Evolutionary conservation across 1,140 invertebrate genomes (phyloP).

Genomic region (Dermatophagoides farinae): DNA sequence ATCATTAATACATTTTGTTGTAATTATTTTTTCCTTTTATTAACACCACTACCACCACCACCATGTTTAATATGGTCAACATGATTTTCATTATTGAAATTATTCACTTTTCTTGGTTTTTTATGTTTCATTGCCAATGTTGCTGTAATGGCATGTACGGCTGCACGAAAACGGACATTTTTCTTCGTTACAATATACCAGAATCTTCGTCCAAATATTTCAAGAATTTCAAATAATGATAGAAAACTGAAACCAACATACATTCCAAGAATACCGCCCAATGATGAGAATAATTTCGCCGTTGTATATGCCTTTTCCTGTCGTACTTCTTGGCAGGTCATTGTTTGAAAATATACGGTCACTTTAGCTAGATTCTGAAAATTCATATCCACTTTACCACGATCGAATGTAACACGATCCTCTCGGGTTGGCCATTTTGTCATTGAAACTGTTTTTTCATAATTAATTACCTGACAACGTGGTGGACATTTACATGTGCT

Average conservation of each 20-base stretch:
- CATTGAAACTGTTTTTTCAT: slow-evolving; percentile 17
- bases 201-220: slow-evolving; percentile 15
- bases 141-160: slow-evolving; percentile 9
- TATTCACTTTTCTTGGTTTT: no score
- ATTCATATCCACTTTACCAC: slow-evolving; percentile 13
- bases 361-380: slow-evolving; percentile 18
- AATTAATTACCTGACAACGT: slow-evolving; percentile 17
- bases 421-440: slow-evolving; percentile 18
- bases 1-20: neutral
- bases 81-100: no score
- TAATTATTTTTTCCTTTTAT: neutral
- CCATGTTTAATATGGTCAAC: no score
- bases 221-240: slow-evolving; percentile 16
- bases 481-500: slow-evolving; percentile 16
- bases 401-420: slow-evolving; percentile 17
- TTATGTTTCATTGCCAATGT: slow-evolving; percentile 2
- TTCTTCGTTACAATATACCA: slow-evolving; percentile 13
- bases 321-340: slow-evolving; percentile 16
- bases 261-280: slow-evolving; percentile 18
- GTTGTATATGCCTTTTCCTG: slow-evolving; percentile 11
- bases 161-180: slow-evolving; percentile 2
- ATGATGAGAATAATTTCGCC: slow-evolving; percentile 15
- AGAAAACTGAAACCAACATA: slow-evolving; percentile 18
- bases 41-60: neutral
- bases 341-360: slow-evolving; percentile 18